Conservation (phyloP, 2,113 vertebrate species). For the Diphyllodes magnificus region DNA sequence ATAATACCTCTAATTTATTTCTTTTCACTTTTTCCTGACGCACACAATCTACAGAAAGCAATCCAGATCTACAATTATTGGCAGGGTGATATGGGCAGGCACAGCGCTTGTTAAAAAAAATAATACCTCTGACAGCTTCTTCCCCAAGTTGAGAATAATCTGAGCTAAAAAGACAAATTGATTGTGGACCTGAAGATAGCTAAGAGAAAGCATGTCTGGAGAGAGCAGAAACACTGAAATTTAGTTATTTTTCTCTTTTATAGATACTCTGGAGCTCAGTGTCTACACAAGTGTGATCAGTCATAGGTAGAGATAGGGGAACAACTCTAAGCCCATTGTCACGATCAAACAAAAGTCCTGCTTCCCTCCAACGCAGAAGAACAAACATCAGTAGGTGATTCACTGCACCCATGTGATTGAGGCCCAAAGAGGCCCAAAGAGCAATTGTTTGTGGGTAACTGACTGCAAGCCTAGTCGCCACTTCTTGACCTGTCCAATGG, state of each 20-base stretch:
- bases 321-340: background rate
- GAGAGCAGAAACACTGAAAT: background rate
- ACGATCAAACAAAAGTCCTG: background rate
- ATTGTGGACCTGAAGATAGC: background rate
- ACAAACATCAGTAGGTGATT: background rate
- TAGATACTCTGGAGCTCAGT: background rate
- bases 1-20: slow-evolving; percentile 22
- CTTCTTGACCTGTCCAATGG: background rate
- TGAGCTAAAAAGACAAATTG: background rate
- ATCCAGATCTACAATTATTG: background rate
- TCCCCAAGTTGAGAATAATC: background rate
- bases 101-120: background rate
- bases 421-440: background rate
- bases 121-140: background rate
- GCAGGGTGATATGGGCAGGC: background rate
- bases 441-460: background rate
- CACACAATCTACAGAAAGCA: background rate
- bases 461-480: accelerated
- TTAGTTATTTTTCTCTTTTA: background rate
- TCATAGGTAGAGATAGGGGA: background rate
- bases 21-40: slow-evolving; percentile 8
- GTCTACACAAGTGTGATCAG: background rate
- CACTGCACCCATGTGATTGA: background rate
- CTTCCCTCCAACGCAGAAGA: background rate
- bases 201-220: background rate